These are phyloP conservation scores for Parnassius glacialis DNA, from an alignment of 2,888 invertebrate species.

Conservation along the genomic window DNA sequence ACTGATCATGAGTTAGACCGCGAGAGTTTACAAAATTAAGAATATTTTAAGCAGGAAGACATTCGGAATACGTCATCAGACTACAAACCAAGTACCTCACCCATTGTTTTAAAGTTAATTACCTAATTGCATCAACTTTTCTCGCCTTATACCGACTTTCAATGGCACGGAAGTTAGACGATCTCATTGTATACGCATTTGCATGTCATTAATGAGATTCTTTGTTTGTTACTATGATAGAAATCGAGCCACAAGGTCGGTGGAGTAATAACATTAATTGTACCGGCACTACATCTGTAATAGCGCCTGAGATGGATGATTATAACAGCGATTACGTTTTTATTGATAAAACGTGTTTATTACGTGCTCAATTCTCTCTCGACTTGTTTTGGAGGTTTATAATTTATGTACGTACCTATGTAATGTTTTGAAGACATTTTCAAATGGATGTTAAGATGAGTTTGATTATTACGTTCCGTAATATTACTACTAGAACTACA, in stretches of 20 bases:
- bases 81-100: conserved; percentile 9
- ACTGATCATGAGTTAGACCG: too few relatives aligned
- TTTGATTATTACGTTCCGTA: too few relatives aligned
- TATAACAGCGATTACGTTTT: conserved; percentile 34
- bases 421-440: too few relatives aligned
- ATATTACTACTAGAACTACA: too few relatives aligned
- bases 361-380: conserved; percentile 11
- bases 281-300: conserved; percentile 47
- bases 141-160: conserved; percentile 63
- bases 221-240: conserved; percentile 63
- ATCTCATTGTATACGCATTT: conserved; percentile 58
- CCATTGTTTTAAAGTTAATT: conserved; percentile 59
- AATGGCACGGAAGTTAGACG: conserved; percentile 64
- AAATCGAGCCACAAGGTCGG: conserved; percentile 65
- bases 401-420: too few relatives aligned
- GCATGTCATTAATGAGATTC: conserved; percentile 68
- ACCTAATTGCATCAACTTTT: conserved; percentile 55
- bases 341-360: conserved; percentile 31
- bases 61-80: conserved; percentile 7
- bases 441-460: too few relatives aligned
- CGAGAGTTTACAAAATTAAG: too few relatives aligned
- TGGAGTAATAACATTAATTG: conserved; percentile 61
- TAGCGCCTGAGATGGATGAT: conserved; percentile 39
- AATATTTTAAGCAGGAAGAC: conserved; percentile 3
- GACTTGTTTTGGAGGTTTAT: background rate